Base-by-base conservation (phyloP, 1,140 invertebrate species). In the Saccostrea cuccullata region DNA sequence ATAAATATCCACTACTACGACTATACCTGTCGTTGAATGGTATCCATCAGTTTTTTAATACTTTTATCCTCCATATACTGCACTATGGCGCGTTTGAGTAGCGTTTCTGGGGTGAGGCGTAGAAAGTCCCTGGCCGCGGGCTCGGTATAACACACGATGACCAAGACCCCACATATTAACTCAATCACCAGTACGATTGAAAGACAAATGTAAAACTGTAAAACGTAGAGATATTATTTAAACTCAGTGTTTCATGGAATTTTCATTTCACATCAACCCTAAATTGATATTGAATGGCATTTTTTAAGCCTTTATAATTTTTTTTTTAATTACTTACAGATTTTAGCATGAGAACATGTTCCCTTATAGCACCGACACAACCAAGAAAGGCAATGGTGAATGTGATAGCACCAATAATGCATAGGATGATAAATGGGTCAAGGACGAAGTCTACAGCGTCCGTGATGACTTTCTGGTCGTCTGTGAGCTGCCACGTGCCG, bases 301-400 rank as follows among this genome's bases (percentile, higher is more conserved):
- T 9, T 47, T 47, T 47, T 47, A 9, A 47, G 9, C 9, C 6
- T 47, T 47, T 47, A 47, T 47, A 2, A 8, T 8, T 47, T 47
- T 47, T 47, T 9, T 47, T 47, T 47, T 47, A 1, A 84, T 36
- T 30, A 97, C 97, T 97, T 96, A 98, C 98, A 95, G 98, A 97
- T 96, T 98, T 98, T 0, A 99, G 96, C 84, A 99, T 95, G 94
- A 97, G 98, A 5, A 98, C 98, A 94, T 99, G 99, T 96, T 99
- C 98, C 90, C 98, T 95, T 15, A 99, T 95, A 2, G 98, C 98
- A 30, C 98, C 98, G n/a, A 99, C 86, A 94, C 97, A 98, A 15
- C 98, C 98, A 60, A 98, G 97, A 95, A 98, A 98, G 95, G 97
- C 98, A 56, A 98, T 97, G 77, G 98, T 96, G 94, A 98, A 98